phyloP scores from a whole-genome alignment of 2,113 vertebrate genomes.

The Oceanodroma tethys region DNA sequence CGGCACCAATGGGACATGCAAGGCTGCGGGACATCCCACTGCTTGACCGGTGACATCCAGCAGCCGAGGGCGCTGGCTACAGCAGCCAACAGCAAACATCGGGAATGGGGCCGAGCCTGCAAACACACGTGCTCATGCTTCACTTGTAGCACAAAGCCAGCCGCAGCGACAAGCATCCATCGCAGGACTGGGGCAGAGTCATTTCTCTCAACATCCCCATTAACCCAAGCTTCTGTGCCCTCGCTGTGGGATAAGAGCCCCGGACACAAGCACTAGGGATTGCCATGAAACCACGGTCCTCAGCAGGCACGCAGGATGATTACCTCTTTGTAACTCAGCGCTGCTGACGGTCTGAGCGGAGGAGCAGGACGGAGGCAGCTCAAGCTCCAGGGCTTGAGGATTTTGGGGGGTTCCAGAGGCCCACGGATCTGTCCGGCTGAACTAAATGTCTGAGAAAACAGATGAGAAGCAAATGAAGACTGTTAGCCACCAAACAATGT shows the following conservation, averaged over 20 bases:
- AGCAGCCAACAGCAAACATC: neutral
- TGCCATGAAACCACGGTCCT: neutral
- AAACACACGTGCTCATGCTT: neutral
- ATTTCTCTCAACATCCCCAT: neutral
- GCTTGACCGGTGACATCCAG: neutral
- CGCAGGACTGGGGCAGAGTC: neutral
- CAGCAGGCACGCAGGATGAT: neutral
- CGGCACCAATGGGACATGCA: rapidly evolving
- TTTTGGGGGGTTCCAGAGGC: constrained; percentile 91
- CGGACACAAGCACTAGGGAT: neutral
- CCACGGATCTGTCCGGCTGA: constrained; percentile 77
- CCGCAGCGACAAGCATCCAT: neutral
- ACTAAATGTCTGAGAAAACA: constrained; percentile 80
- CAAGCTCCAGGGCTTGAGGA: constrained; percentile 94
- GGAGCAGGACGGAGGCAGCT: constrained; percentile 96
- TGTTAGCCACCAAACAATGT: neutral
- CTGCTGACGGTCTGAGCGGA: constrained; percentile 92
- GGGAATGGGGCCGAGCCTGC: neutral
- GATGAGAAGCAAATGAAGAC: constrained; percentile 63
- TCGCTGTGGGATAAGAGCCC: neutral
- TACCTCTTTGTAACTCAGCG: constrained; percentile 98
- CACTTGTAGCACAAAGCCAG: neutral
- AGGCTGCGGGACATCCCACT: neutral
- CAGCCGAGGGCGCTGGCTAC: neutral
- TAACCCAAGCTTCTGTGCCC: neutral